These are phyloP conservation scores for Tarsius wallacei DNA, from an alignment of 2,797 vertebrate genomes.

Conservation along the genomic window DNA sequence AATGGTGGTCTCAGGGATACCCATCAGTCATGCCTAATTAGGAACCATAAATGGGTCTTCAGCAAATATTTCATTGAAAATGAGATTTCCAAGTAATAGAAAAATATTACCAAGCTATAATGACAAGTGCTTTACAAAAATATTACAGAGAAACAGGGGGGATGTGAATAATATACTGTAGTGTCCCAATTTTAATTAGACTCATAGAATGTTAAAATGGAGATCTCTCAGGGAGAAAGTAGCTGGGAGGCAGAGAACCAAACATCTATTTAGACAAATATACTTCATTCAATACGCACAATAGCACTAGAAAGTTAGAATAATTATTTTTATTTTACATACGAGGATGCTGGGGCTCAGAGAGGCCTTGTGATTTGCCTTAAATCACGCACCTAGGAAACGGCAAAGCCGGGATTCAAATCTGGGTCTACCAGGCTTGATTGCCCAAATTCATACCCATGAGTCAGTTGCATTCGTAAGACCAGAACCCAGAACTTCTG, in stretches of 20 bases:
- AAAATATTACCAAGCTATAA: slow-evolving; percentile 76
- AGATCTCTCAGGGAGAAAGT: slow-evolving; percentile 40
- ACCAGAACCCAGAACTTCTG: background rate
- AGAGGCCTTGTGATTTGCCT: slow-evolving; percentile 20
- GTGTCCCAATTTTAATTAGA: slow-evolving; percentile 80
- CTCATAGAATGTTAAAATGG: slow-evolving; percentile 62
- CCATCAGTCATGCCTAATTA: slow-evolving; percentile 84
- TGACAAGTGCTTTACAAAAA: slow-evolving; percentile 71
- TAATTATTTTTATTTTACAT: slow-evolving; percentile 58
- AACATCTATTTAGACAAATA: slow-evolving; percentile 70
- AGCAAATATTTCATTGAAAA: slow-evolving; percentile 82
- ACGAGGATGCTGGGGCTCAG: background rate
- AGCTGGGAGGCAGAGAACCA: slow-evolving; percentile 17
- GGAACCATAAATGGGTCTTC: slow-evolving; percentile 69
- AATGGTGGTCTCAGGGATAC: slow-evolving; percentile 74
- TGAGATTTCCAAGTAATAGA: slow-evolving; percentile 75
- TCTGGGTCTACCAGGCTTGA: background rate
- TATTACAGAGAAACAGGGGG: slow-evolving; percentile 56
- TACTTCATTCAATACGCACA: slow-evolving; percentile 68
- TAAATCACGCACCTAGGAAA: background rate
- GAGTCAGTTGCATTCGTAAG: background rate
- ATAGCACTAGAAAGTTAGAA: slow-evolving; percentile 15
- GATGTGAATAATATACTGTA: slow-evolving; percentile 69
- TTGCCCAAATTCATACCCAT: background rate
- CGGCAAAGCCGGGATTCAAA: background rate